Evolutionary conservation across 2,113 vertebrate species (phyloP), one percentile per base, ranked within the genome.

Genomic region (Periophthalmodon schlosseri): DNA sequence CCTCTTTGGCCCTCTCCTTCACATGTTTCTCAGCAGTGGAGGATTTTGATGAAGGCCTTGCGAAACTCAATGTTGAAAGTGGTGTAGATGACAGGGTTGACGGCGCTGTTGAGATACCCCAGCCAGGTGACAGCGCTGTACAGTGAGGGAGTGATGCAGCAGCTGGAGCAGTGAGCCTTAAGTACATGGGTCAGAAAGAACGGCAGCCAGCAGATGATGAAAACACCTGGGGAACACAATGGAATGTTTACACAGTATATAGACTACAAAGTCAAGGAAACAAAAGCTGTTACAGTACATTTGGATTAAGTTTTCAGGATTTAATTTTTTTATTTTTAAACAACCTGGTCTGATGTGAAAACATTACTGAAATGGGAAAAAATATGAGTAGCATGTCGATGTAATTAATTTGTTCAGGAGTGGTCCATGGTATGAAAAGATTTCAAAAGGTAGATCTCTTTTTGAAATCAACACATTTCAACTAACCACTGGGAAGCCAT

Each of bases 161-260:
- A 94, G 88, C 87, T 91, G 23, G 70, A 74, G 76, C 94, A 94
- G 91, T 94, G 93, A 24, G 93, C 93, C 50, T 91, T 92, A 67
- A 94, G 82, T 66, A 94, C 93, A 23, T 94, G 94, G 4, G 93
- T 94, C 50, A 94, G 77, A 78, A 94, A 94, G 83, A 94, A 94
- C 1, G 93, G 93, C 78, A 94, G 86, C 93, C 91, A 94, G 89
- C 93, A 94, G 90, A 94, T 94, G 83, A 94, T 93, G 86, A 94
- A 94, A 65, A 94, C 92, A 6, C 93, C 93, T 94, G 75, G 24
- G 72, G 75, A 2, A 75, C 14, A 64, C 20, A 54, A 2, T 0
- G 5, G 4, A 18, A 68, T 33, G 44, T 76, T 9, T 21, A 23
- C 14, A 0, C 7, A 56, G n/a, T 2, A 11, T 10, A 10, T 10